Evolutionary conservation across 2,888 invertebrate genomes (phyloP), one percentile per base, ranked within the genome.

Genomic region (Eupithecia subumbrata): DNA sequence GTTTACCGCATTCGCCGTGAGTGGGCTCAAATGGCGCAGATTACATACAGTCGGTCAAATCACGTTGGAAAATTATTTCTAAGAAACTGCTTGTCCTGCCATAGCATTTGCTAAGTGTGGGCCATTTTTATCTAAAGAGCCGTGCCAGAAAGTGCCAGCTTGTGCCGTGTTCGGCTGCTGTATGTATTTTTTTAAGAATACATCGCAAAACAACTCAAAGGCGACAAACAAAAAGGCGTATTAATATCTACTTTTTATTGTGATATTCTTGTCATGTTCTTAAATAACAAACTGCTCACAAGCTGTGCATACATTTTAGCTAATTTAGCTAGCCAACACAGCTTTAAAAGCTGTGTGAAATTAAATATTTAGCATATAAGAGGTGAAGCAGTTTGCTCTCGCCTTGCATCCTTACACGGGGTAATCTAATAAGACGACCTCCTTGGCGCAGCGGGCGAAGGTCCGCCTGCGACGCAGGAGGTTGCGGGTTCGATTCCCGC

Each of bases 61-160:
- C 14, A 64, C 30, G 64, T n/a, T 66, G 37, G 68, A 37, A 72
- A 72, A 64, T 72, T n/a, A 66, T 34, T 66, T 72, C 48, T 34
- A 22, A 22, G 48, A 45, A 71, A 34, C 43, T 8, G 56, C 40
- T 1, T 40, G 40, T 40, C 40, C 40, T 40, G 40, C 9, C 40
- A 9, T 40, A 40, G 40, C 40, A 40, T 40, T 5, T 40, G 40
- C 40, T 9, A 5, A 40, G 40, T 40, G 40, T 40, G 7, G 40
- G 11, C 40, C 40, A 40, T 9, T 40, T 40, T 9, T 37, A 30
- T 30, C 30, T n/a, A n/a, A n/a, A n/a, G n/a, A n/a, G n/a, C n/a
- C n/a, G n/a, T n/a, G n/a, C n/a, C n/a, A n/a, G n/a, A n/a, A n/a
- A n/a, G n/a, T n/a, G n/a, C n/a, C n/a, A n/a, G n/a, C n/a, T n/a